phyloP scores from a whole-genome alignment of 2,113 vertebrate species.

The Gobius niger region DNA sequence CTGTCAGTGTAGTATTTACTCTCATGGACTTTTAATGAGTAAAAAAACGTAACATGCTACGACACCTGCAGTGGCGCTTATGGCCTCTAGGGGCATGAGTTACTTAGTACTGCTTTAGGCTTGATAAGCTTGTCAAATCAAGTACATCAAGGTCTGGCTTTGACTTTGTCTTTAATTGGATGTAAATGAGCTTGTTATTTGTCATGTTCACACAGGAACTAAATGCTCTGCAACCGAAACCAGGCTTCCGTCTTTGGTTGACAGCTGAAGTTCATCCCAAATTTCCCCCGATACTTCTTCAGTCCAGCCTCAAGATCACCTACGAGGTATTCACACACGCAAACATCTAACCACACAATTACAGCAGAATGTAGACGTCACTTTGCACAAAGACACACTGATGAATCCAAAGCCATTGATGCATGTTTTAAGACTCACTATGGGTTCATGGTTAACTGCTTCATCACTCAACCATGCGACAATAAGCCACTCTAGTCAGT shows the following conservation, averaged over 20 bases:
- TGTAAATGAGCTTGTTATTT: background rate
- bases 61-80: too few relatives aligned
- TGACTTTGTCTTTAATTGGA: too few relatives aligned
- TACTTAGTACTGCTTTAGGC: too few relatives aligned
- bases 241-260: constrained; percentile 94
- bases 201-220: constrained; percentile 81
- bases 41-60: too few relatives aligned
- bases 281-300: constrained; percentile 91
- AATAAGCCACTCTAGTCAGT: constrained; percentile 25
- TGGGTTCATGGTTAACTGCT: constrained; percentile 55
- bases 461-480: constrained; percentile 54
- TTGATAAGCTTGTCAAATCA: too few relatives aligned
- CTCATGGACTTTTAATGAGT: too few relatives aligned
- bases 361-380: background rate
- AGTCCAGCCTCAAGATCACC: constrained; percentile 96
- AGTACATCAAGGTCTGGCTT: too few relatives aligned
- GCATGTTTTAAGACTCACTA: constrained; percentile 48
- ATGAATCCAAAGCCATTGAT: constrained; percentile 39
- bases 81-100: too few relatives aligned
- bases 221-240: constrained; percentile 87
- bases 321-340: constrained; percentile 84
- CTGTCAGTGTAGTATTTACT: too few relatives aligned
- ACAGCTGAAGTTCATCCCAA: constrained; percentile 92
- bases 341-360: background rate
- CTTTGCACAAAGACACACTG: background rate